Base-by-base conservation (phyloP, 2,888 invertebrate species). In the Choreutis nemorana region DNA sequence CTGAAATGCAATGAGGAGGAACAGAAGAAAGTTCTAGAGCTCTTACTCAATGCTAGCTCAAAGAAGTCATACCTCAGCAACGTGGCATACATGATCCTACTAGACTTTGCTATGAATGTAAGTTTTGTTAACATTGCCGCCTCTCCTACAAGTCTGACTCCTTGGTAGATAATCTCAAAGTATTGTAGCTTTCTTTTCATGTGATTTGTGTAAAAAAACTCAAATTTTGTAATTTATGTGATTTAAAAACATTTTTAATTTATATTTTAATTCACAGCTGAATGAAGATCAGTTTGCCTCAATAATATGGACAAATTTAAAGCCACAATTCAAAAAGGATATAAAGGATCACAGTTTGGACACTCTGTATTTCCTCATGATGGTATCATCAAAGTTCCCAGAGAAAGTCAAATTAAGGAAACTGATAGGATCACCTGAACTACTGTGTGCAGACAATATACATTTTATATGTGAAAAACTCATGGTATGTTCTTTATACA, bases 261-360 rank as follows among this genome's bases (percentile, higher is more conserved):
- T 6, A 26, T 35, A 13, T 23, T 11, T 15, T 33, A 38, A n/a
- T 34, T 61, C 56, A 23, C 55, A 85, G 82, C 39, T 83, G 15
- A 60, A 81, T 39, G 67, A 78, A 42, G 68, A 81, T 3, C 71
- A 82, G 40, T 84, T 89, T 44, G 57, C 71, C 32, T 48, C 64
- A 26, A 61, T 73, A 12, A 46, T 89, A 3, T 87, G 87, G 85
- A 78, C 85, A 2, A 44, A 82, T 26, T 48, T 90, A 22, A 80
- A 84, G 45, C 59, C 67, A 30, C 83, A 85, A 45, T 64, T 88
- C 30, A 77, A 79, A 22, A 85, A 85, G 44, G 81, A 84, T 5
- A 81, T 87, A 65, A 57, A 77, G 8, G 85, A 87, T 29, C 86
- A 88, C 42, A 81, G 70, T 14, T 59, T 89, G 11, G 87, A 89